Conservation (phyloP, 2,797 vertebrate genomes). For the Anguilla pacifica region DNA sequence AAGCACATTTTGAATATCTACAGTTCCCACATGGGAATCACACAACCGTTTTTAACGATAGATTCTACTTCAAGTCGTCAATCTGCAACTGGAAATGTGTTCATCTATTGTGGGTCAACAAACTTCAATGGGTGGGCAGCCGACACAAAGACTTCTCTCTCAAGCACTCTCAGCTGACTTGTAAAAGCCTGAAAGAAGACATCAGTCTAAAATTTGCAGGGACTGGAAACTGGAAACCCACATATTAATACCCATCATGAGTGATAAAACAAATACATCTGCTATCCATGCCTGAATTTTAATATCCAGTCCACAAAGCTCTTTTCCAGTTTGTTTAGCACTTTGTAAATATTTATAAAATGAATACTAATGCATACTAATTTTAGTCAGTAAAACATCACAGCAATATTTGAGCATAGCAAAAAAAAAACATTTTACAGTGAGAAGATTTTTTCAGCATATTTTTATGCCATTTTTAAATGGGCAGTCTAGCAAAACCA, state of each 20-base stretch:
- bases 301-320: background rate
- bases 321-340: background rate
- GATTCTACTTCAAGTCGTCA: background rate
- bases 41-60: background rate
- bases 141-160: background rate
- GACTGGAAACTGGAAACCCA: background rate
- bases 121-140: background rate
- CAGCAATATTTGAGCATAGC: background rate
- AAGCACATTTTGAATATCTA: background rate
- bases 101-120: constrained; percentile 11
- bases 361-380: background rate
- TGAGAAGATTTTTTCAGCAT: background rate
- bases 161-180: constrained; percentile 18
- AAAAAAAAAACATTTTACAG: background rate
- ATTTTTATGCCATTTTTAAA: background rate
- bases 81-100: background rate
- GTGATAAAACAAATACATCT: background rate
- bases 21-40: background rate
- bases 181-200: constrained; percentile 13
- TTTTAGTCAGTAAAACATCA: background rate
- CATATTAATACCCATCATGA: background rate
- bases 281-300: background rate
- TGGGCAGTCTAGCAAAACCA: background rate
- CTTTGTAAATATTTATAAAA: constrained; percentile 20
- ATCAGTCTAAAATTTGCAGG: constrained; percentile 7